phyloP scores from a whole-genome alignment of 1,140 invertebrate genomes.

The Druon quercuslanigerum region DNA sequence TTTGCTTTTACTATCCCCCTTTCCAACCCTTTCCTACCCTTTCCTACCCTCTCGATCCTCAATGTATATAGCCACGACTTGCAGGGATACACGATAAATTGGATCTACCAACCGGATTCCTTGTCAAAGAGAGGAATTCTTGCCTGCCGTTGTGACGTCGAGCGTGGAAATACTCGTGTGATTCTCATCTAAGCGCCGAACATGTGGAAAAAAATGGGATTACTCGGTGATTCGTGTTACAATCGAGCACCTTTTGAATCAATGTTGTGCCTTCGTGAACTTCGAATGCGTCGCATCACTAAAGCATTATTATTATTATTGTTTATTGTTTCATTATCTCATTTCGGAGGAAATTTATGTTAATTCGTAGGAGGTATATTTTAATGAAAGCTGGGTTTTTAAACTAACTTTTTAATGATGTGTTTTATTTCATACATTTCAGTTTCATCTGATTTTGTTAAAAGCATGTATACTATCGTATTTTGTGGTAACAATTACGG shows the following conservation, averaged over 20 bases:
- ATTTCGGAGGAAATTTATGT: too few species aligned
- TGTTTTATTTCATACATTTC: too few species aligned
- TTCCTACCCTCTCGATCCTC: conserved; percentile 32
- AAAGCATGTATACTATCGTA: too few species aligned
- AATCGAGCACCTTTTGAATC: conserved; percentile 32
- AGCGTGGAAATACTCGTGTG: conserved; percentile 56
- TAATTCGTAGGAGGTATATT: too few species aligned
- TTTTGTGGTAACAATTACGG: too few species aligned
- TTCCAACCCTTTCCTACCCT: conserved; percentile 18
- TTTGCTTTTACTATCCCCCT: conserved; percentile 27
- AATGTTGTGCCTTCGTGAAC: conserved; percentile 8
- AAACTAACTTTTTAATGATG: too few species aligned
- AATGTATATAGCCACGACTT: conserved; percentile 44
- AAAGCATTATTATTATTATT: background rate
- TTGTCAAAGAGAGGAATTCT: conserved; percentile 61
- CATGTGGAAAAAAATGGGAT: conserved; percentile 50
- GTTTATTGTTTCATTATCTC: accelerated
- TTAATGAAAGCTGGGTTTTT: too few species aligned
- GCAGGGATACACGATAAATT: conserved; percentile 61
- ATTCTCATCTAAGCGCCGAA: conserved; percentile 43
- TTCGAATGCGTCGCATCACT: background rate
- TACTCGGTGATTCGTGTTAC: conserved; percentile 31
- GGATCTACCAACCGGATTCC: conserved; percentile 57
- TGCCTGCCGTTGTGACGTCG: conserved; percentile 52
- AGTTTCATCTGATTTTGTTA: too few species aligned